Percentiles rank a stretch among this genome's conserved stretches.
phyloP scores from a whole-genome alignment of 2,888 invertebrate species.

The Endotricha flammealis region DNA sequence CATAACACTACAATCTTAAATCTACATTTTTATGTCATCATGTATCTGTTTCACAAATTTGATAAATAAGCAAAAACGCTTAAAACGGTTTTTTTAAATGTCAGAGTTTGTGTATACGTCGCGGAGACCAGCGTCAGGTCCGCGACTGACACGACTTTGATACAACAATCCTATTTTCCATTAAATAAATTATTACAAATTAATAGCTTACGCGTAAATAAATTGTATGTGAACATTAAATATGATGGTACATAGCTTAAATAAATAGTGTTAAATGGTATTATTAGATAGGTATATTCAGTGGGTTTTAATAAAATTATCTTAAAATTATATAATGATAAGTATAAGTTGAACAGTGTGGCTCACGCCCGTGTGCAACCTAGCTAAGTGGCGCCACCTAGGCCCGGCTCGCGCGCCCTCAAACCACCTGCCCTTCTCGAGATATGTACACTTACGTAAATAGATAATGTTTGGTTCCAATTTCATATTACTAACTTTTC shows the following conservation, averaged over 20 bases:
- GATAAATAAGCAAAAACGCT: too few relatives aligned
- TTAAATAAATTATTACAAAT: too few relatives aligned
- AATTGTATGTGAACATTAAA: too few relatives aligned
- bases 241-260: slow-evolving; percentile 36
- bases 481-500: slow-evolving; percentile 15
- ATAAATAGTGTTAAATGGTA: slow-evolving; percentile 34
- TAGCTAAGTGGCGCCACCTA: slow-evolving; percentile 18
- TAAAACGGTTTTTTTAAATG: too few relatives aligned
- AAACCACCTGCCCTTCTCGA: slow-evolving; percentile 20
- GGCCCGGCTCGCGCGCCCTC: slow-evolving; percentile 21
- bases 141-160: too few relatives aligned
- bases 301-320: slow-evolving; percentile 38
- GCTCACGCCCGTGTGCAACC: slow-evolving; percentile 26
- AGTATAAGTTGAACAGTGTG: slow-evolving; percentile 33
- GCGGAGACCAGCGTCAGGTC: too few relatives aligned
- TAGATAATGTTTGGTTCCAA: slow-evolving; percentile 26
- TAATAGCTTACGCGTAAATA: too few relatives aligned
- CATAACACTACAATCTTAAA: too few relatives aligned
- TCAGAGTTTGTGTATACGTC: too few relatives aligned
- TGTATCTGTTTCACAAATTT: too few relatives aligned
- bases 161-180: too few relatives aligned
- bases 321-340: slow-evolving; percentile 43
- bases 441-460: slow-evolving; percentile 41
- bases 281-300: slow-evolving; percentile 27
- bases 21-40: too few relatives aligned